Evolutionary conservation across 2,888 invertebrate species (phyloP).

Genomic region (Coremacera marginata): DNA sequence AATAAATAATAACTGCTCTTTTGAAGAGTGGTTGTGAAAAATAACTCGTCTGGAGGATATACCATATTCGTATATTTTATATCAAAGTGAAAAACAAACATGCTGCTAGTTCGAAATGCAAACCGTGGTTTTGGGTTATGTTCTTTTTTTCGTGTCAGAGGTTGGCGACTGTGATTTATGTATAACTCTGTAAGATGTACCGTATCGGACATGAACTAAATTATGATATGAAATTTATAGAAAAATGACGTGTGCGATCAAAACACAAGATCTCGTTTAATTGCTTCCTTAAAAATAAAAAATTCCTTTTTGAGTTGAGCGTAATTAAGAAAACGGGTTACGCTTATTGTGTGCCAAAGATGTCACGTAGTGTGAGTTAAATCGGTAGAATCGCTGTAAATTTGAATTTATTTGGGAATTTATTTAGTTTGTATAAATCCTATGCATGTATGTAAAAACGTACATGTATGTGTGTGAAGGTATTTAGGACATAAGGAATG

Average conservation of each 20-base stretch:
- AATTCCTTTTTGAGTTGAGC: not conserved
- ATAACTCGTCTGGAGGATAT: too few relatives aligned
- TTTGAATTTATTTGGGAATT: too few relatives aligned
- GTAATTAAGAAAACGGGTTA: slow-evolving; percentile 31
- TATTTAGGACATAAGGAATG: not conserved
- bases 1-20: too few relatives aligned
- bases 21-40: too few relatives aligned
- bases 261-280: slow-evolving; percentile 16
- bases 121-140: slow-evolving; percentile 13
- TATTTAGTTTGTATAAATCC: too few relatives aligned
- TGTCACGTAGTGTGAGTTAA: not conserved
- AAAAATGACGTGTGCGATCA: slow-evolving; percentile 34
- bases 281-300: too few relatives aligned
- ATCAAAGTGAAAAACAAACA: not conserved
- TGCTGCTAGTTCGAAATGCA: not conserved
- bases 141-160: not conserved
- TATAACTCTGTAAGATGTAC: not conserved
- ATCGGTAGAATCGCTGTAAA: too few relatives aligned
- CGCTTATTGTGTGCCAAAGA: slow-evolving; percentile 8
- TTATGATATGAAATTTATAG: slow-evolving; percentile 27
- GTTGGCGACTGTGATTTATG: slow-evolving; percentile 9
- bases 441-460: too few relatives aligned
- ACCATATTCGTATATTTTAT: too few relatives aligned
- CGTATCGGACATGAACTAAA: not conserved
- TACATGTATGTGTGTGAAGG: not conserved